Evolutionary conservation across 2,888 invertebrate species (phyloP), one percentile per base, ranked within the genome.

Genomic region (Cyclophora albipunctata): DNA sequence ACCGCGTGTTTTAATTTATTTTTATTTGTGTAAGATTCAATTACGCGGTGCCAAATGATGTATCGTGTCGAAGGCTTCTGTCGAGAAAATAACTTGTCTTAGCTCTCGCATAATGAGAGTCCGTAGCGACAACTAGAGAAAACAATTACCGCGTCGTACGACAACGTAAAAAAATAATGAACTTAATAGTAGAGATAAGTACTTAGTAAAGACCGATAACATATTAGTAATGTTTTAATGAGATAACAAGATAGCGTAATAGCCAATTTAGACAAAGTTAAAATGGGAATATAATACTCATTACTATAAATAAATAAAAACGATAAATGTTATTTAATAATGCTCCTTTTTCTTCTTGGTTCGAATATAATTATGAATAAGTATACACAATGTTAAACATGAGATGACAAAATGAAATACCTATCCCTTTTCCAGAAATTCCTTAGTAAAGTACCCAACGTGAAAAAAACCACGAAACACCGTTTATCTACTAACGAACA

Each of bases 1-100:
- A 78, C 79, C 71, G 75, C 69, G 73, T 68, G 68, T 65, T 67
- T 73, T 63, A 62, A 65, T 77, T 74, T 78, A 72, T 77, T 84
- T 81, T 84, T 83, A 77, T 85, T 83, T 81, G 71, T 69, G 68
- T 71, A 73, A 75, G 76, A 79, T 84, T 86, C 82, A 84, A 84
- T 84, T 84, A 84, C 75, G 71, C 54, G 68, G 63, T 67, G 69
- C 72, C 69, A 75, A 79, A 77, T 74, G 68, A 67, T 66, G 66
- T 65, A 66, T 63, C 62, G 53, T 63, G 80, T 75, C 70, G 61
- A 64, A 61, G 73, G 75, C 75, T 63, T 62, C 65, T 72, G 66
- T 69, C 67, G 70, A 71, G 72, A 73, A 71, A 76, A 73, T 66
- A 69, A 69, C 68, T 71, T 66, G 68, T 69, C 62, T 69, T 66